Evolutionary conservation across 2,797 vertebrate species (phyloP), one percentile per base, ranked within the genome.

Genomic region (Amphiprion clarkii): DNA sequence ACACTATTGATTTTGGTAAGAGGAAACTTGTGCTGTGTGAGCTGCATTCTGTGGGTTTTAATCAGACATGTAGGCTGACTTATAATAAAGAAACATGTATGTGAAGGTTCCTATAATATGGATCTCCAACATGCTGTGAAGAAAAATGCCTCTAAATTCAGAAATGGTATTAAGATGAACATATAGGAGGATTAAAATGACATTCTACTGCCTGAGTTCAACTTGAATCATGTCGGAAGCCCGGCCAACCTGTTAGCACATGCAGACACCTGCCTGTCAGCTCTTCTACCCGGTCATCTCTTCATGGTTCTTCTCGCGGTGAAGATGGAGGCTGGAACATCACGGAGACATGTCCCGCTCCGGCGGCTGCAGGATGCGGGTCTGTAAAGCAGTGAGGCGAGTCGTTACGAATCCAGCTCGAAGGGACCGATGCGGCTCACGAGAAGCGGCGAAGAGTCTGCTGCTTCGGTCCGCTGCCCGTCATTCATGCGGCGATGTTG

Each of bases 191-290:
- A n/a, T 10, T 11, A 57, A 52, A 6, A 21, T 25, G 48, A 55
- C 5, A 23, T 12, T 42, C 16, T 1, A 29, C n/a, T 29, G 21
- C 25, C 21, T 12, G n/a, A 23, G 23, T n/a, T 12, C 58, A 78
- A 83, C 49, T 70, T 79, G 29, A 1, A 36, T 39, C 4, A 58
- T 14, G 53, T 48, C 29, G 49, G 56, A 27, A 71, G 55, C 60
- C 48, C 19, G 10, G 16, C 67, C 85, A 87, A 92, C 91, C 89
- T 92, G 90, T 92, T 80, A n/a, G 64, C 72, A 39, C 36, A 39
- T 39, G 80, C 72, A 61, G 69, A 70, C 82, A 91, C 93, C 91
- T 82, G 84, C 91, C 91, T 67, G 65, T 81, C 81, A 79, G 86
- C 84, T 66, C 78, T 80, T 70, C 71, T 57, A 46, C 77, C 57